Conservation (phyloP, 92 coral and sea anemone species). For the Parazoanthus atlanticus region DNA sequence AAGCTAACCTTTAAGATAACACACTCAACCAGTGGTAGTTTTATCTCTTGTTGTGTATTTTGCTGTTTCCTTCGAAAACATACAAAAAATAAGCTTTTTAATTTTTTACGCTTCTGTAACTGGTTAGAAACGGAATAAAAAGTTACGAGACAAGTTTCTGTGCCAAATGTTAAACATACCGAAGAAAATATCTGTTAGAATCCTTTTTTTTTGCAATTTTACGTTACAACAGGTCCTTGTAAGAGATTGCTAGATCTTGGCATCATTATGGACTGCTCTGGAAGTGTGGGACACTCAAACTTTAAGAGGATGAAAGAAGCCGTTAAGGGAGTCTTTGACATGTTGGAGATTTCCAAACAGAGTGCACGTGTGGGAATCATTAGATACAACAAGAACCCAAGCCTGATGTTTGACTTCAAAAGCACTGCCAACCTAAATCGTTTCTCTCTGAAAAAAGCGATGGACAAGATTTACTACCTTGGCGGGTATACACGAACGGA, state of each 20-base stretch:
- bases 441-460: conserved; percentile 14
- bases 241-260: conserved; percentile 15
- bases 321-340: not conserved
- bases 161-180: too few relatives aligned
- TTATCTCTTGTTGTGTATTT: too few relatives aligned
- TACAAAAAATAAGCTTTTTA: too few relatives aligned
- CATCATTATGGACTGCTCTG: conserved; percentile 1
- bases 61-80: too few relatives aligned
- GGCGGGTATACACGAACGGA: conserved; percentile 15
- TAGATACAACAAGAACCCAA: not conserved
- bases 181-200: too few relatives aligned
- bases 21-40: too few relatives aligned
- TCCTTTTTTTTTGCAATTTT: not conserved
- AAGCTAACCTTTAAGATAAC: too few relatives aligned
- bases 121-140: too few relatives aligned
- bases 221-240: not conserved
- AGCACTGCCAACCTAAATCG: conserved; percentile 15
- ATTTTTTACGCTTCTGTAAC: too few relatives aligned
- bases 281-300: conserved; percentile 1
- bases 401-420: conserved; percentile 8
- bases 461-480: conserved; percentile 14
- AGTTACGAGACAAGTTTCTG: too few relatives aligned
- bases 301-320: conserved; percentile 5
- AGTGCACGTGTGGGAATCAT: conserved; percentile 3
- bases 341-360: conserved; percentile 11